Percentiles rank a stretch among this genome's conserved stretches.
Conservation (phyloP, 37 sponge, comb jelly and placozoan genomes). For the Hexactinellida sp. region DNA sequence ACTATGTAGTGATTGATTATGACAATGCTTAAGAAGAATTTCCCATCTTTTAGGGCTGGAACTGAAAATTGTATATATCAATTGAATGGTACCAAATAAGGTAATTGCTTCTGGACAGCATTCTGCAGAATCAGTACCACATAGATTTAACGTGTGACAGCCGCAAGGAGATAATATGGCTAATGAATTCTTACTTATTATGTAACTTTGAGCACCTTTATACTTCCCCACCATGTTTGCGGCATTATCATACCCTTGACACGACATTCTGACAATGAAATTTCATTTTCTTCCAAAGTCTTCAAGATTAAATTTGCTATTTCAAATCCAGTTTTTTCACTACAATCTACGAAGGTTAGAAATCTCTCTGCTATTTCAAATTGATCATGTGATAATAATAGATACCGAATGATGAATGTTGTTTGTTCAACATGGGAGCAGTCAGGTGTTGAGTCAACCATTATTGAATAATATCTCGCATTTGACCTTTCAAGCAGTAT, state of each 20-base stretch:
- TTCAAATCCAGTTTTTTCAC: neutral
- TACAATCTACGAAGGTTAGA: neutral
- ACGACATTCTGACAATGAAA: neutral
- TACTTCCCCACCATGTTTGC: neutral
- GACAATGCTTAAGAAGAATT: neutral
- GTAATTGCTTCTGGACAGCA: slow-evolving; percentile 7
- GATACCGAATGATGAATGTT: neutral
- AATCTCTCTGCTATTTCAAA: neutral
- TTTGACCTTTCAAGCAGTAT: no score
- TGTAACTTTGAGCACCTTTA: neutral
- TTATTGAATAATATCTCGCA: neutral
- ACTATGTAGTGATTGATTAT: neutral
- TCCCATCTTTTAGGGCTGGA: slow-evolving; percentile 14
- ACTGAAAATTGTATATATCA: neutral
- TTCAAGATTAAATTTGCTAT: neutral
- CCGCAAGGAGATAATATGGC: slow-evolving; percentile 2
- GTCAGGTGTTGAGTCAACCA: neutral
- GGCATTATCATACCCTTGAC: neutral
- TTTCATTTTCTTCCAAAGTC: neutral
- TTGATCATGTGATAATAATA: neutral
- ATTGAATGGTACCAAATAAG: slow-evolving; percentile 7
- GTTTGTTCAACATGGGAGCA: neutral
- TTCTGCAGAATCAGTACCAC: slow-evolving; percentile 12
- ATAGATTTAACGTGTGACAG: neutral
- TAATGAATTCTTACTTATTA: neutral